Conservation (phyloP, 2,888 invertebrate genomes). For the Pardosa pseudoannulata region DNA sequence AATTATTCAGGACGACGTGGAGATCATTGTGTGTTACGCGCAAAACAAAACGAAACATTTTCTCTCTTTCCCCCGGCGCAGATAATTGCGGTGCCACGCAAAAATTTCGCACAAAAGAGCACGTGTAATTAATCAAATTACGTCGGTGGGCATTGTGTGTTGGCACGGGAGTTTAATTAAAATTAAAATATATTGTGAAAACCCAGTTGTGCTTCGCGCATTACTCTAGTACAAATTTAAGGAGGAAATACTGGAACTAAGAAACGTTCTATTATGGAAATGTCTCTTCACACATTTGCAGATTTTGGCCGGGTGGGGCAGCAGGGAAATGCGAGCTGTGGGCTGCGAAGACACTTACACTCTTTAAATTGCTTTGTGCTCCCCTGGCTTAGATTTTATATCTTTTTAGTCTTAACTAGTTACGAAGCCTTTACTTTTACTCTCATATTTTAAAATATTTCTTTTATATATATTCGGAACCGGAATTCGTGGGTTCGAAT, state of each 20-base stretch:
- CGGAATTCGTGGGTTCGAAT: too few species aligned
- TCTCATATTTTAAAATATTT: too few species aligned
- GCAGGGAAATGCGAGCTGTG: too few species aligned
- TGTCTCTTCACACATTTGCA: too few species aligned
- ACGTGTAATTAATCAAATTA: conserved; percentile 8
- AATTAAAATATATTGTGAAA: conserved; percentile 11
- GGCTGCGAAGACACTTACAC: too few species aligned
- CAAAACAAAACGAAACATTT: background rate
- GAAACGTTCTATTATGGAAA: background rate
- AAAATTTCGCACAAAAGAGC: conserved; percentile 13
- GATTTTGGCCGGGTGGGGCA: too few species aligned
- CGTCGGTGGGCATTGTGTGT: background rate
- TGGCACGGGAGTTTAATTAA: background rate
- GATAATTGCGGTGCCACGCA: conserved; percentile 8
- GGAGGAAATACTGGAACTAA: background rate
- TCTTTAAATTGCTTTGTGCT: too few species aligned
- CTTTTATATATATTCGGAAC: too few species aligned
- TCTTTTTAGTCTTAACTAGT: too few species aligned
- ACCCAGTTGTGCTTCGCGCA: background rate
- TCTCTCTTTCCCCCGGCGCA: background rate
- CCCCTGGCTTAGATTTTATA: too few species aligned
- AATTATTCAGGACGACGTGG: conserved; percentile 3
- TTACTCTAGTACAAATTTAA: too few species aligned
- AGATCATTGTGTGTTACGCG: conserved; percentile 2
- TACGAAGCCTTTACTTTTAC: too few species aligned